These are phyloP conservation scores for Malachius bipustulatus DNA, from an alignment of 2,888 invertebrate genomes.

Conservation along the genomic window DNA sequence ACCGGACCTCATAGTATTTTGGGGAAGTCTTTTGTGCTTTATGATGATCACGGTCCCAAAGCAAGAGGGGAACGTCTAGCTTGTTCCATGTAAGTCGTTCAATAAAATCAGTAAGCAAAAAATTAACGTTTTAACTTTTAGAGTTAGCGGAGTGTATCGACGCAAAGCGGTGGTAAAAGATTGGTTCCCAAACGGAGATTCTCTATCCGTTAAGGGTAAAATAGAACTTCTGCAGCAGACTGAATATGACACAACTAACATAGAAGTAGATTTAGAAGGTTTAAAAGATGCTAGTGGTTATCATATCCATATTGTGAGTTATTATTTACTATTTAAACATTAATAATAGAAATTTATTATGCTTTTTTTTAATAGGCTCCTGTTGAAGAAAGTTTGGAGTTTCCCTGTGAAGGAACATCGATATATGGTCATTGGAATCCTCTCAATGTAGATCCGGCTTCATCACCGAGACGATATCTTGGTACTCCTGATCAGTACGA, in stretches of 20 bases:
- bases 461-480: slow-evolving; percentile 42
- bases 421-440: slow-evolving; percentile 85
- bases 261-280: slow-evolving; percentile 64
- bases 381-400: slow-evolving; percentile 69
- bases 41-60: slow-evolving; percentile 76
- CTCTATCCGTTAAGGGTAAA: slow-evolving; percentile 54
- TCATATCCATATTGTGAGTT: slow-evolving; percentile 66
- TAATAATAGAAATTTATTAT: background rate
- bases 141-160: slow-evolving; percentile 60
- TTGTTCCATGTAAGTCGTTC: slow-evolving; percentile 65
- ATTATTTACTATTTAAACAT: background rate
- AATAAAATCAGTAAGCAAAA: slow-evolving; percentile 3
- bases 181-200: slow-evolving; percentile 75
- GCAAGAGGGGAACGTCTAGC: slow-evolving; percentile 81
- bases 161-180: slow-evolving; percentile 76
- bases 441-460: slow-evolving; percentile 50
- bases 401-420: slow-evolving; percentile 75
- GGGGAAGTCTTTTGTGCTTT: slow-evolving; percentile 74
- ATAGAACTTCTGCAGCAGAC: slow-evolving; percentile 77
- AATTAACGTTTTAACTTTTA: slow-evolving; percentile 30
- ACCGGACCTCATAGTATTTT: slow-evolving; percentile 62
- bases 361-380: slow-evolving; percentile 49
- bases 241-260: slow-evolving; percentile 70
- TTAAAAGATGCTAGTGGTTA: slow-evolving; percentile 58
- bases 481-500: slow-evolving; percentile 80